Evolutionary conservation across 2,797 vertebrate genomes (phyloP).

Genomic region (Alcedo atthis): DNA sequence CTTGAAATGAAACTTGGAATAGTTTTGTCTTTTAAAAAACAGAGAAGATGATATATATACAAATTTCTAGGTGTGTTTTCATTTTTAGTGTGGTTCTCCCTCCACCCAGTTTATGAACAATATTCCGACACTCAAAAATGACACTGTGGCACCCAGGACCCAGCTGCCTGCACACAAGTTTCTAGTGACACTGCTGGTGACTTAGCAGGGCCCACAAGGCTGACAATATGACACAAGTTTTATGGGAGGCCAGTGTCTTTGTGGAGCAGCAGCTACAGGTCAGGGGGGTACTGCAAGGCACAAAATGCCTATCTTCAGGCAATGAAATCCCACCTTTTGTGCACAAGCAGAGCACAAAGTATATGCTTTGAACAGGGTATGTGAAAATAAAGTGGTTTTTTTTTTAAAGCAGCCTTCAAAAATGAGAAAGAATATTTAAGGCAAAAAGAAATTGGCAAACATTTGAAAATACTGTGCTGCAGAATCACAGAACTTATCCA

Average conservation of each 20-base stretch:
- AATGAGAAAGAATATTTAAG: neutral
- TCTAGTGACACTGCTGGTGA: neutral
- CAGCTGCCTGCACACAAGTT: neutral
- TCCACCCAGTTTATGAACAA: neutral
- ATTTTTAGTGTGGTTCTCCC: neutral
- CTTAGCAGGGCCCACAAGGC: neutral
- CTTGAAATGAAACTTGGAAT: conserved; percentile 59
- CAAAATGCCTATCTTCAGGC: neutral
- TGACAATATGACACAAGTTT: neutral
- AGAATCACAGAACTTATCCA: neutral
- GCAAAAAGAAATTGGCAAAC: neutral
- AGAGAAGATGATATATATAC: neutral
- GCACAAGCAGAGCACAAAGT: neutral
- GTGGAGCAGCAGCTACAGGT: neutral
- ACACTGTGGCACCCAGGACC: neutral
- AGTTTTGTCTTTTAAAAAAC: conserved; percentile 42
- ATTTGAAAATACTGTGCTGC: neutral
- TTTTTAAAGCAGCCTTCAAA: neutral
- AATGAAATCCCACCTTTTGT: neutral
- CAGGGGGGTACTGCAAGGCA: neutral
- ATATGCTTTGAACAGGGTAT: neutral
- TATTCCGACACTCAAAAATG: neutral
- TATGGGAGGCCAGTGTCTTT: neutral
- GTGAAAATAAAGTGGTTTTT: neutral
- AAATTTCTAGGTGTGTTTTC: neutral